Evolutionary conservation across 2,888 invertebrate species (phyloP).

Genomic region (Lissocephala sabroskyi): DNA sequence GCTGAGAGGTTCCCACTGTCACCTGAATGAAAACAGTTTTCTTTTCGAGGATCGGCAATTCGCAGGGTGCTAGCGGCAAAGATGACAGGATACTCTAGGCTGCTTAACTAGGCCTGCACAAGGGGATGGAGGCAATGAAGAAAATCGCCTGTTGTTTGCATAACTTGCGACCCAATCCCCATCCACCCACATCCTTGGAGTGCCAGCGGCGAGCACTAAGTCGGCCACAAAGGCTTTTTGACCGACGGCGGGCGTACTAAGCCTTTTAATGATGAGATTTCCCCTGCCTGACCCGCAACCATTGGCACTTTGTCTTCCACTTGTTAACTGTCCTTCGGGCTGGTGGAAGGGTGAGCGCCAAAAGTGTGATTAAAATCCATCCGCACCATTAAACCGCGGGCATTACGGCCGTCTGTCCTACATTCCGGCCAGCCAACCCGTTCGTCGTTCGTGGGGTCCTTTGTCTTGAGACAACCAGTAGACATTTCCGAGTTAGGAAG

Average conservation of each 20-base stretch:
- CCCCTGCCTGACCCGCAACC: neutral
- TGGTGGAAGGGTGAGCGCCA: no score
- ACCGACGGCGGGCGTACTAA: no score
- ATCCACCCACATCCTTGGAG: no score
- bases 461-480: no score
- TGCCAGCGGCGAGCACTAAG: no score
- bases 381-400: conserved; percentile 65
- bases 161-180: conserved; percentile 52
- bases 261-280: conserved; percentile 25
- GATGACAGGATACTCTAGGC: conserved; percentile 35
- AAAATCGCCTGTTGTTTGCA: no score
- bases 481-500: no score
- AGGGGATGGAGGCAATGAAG: no score
- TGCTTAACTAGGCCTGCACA: conserved; percentile 25
- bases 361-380: conserved; percentile 65
- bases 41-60: no score
- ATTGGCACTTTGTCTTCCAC: no score
- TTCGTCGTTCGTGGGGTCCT: neutral
- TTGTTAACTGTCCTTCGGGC: conserved; percentile 5
- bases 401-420: conserved; percentile 32
- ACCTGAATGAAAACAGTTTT: conserved; percentile 28
- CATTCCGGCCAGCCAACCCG: neutral
- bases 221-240: no score
- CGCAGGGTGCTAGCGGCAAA: conserved; percentile 24
- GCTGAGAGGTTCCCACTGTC: conserved; percentile 4